phyloP scores from a whole-genome alignment of 2,888 invertebrate species.

The Vandiemenella viatica region DNA sequence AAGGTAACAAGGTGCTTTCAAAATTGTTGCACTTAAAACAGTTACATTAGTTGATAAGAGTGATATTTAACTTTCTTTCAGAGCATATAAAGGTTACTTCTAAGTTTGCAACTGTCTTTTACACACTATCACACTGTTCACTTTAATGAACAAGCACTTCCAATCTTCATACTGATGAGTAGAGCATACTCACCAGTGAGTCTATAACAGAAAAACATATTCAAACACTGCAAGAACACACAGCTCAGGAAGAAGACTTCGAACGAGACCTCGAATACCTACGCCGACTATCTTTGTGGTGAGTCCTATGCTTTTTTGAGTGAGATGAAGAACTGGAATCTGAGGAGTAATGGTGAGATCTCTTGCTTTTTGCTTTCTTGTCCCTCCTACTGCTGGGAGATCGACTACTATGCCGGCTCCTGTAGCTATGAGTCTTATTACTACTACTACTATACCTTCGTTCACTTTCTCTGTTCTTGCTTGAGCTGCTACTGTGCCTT shows the following conservation, averaged over 20 bases:
- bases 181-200: no score
- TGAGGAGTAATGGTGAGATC: conserved; percentile 22
- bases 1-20: no score
- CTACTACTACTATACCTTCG: conserved; percentile 4
- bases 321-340: conserved; percentile 6
- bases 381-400: conserved; percentile 1
- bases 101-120: no score
- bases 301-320: not conserved
- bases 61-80: no score
- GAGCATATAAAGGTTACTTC: no score
- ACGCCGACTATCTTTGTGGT: conserved; percentile 1
- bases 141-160: no score
- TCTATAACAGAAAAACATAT: no score
- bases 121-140: no score
- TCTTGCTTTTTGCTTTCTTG: conserved; percentile 21
- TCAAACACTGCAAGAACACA: no score
- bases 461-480: conserved; percentile 11
- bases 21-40: no score
- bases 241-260: conserved; percentile 9
- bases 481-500: not conserved
- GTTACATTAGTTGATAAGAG: no score
- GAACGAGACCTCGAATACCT: conserved; percentile 12
- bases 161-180: no score
- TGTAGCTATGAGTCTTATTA: conserved; percentile 2
- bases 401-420: not conserved